Evolutionary conservation across 2,797 vertebrate genomes (phyloP), one percentile per base, ranked within the genome.

Genomic region (Hephaestus fuliginosus): DNA sequence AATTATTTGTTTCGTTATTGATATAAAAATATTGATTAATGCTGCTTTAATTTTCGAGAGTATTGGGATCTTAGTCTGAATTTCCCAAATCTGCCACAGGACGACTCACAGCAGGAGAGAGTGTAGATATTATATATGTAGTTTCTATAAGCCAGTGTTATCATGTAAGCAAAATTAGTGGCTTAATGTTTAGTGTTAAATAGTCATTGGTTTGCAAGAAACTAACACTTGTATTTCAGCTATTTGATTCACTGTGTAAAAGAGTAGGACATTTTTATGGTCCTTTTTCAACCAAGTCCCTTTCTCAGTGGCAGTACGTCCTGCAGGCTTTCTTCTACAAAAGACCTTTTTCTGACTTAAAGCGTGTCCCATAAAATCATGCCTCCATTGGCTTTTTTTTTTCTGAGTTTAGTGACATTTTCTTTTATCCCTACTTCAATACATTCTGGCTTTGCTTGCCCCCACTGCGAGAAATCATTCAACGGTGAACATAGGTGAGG

Each of bases 401-500:
- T 72, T 2, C 80, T 65, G 57, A 79, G 80, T 76, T 81, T 83
- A 65, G 76, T 87, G 85, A 86, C 88, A 64, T 90, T 88, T 88
- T 70, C 74, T 82, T 86, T 91, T 74, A 86, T 86, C 69, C 74
- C 62, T 49, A 22, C 71, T 82, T 86, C 62, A 74, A 60, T 73
- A 61, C 58, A 33, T 66, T 76, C 44, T 70, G 70, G 80, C 78
- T 83, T 65, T 25, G 46, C 74, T 71, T 58, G 52, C 22, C 28
- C 58, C 64, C 58, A 4, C 71, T 77, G 7, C 52, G 74, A 77
- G 63, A 87, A 81, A 75, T 76, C 68, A 71, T 71, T 85, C 75
- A 73, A 7, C 56, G 7, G 70, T 25, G 52, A 79, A 67, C 81
- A 52, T 46, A 64, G 83, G 67, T 84, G 74, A 76, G 41, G n/a